Percentiles rank a stretch among this genome's conserved stretches.
Evolutionary conservation across 2,888 invertebrate genomes (phyloP).

Genomic region (Andrena flavipes): DNA sequence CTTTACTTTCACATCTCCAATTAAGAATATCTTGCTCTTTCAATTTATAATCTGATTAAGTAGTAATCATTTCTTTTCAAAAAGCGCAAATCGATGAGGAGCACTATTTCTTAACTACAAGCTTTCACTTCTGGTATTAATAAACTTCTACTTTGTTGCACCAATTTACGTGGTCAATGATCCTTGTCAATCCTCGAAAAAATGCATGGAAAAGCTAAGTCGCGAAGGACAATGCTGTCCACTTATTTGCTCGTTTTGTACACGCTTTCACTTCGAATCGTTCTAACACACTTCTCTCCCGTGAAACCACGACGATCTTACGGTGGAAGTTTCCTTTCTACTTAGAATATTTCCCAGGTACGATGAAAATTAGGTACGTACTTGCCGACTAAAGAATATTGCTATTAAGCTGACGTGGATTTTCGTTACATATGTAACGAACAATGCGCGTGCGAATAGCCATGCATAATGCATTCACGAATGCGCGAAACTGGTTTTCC

Average conservation of each 20-base stretch:
- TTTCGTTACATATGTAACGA: background rate
- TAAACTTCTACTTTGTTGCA: too few species aligned
- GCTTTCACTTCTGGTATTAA: too few species aligned
- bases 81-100: too few species aligned
- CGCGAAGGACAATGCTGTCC: conserved; percentile 13
- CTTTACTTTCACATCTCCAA: too few species aligned
- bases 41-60: too few species aligned
- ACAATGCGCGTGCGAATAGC: background rate
- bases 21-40: too few species aligned
- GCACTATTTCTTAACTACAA: too few species aligned
- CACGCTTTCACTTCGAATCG: conserved; percentile 44
- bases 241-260: conserved; percentile 17
- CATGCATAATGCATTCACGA: background rate
- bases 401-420: background rate
- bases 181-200: background rate
- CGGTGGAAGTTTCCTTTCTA: background rate
- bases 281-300: conserved; percentile 3
- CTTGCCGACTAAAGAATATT: background rate
- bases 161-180: background rate
- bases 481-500: conserved; percentile 52
- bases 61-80: too few species aligned
- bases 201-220: background rate
- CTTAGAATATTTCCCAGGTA: background rate
- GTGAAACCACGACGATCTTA: background rate
- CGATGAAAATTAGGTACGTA: background rate